Base-by-base conservation (phyloP, 35 echinoderm and acorn worm species). In the Apostichopus japonicus region DNA sequence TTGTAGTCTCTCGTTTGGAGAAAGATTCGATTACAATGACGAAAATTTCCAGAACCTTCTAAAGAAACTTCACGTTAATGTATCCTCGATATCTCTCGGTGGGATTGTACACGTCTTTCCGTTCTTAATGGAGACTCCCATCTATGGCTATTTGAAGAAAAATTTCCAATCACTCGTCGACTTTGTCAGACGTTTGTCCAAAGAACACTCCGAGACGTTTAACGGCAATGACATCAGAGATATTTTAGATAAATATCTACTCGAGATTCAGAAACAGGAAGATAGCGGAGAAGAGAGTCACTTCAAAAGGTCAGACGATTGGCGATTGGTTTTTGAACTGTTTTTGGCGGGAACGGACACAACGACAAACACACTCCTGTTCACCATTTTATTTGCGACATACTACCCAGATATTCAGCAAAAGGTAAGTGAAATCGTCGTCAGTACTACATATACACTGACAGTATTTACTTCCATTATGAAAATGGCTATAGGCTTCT, bases 1-100 rank as follows among this genome's bases (percentile, higher is more conserved):
- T 1, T 96, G 95, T 65, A 91, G 77, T 52, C 83, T 96, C n/a
- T 90, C 52, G 24, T 92, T 95, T 24, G 93, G 96, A 5, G 61
- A 93, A 80, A 90, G 96, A 55, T 97, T 83, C 59, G 96, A 97
- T 14, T 97, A 97, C 77, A 57, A 77, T 53, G 91, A 97, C 77
- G 56, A 91, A 53, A 16, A 44, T 1, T 95, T 93, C 54, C 71
- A 93, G 55, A n/a, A 70, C 5, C 75, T 94, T 59, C 77, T 97
- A 6, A 17, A 33, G 11, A 78, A 79, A 22, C 56, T 96, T 8
- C 65, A 81, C 10, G 78, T 59, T 3, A 25, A 27, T 6, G 15
- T 96, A 55, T 82, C 80, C 51, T 19, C 23, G 52, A 63, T 92
- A 24, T 33, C 77, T 16, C 77, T 90, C 17, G 62, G 62, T 4